A percentile compares a stretch with the other conserved stretches of the same genome.
Conservation (phyloP, 2,888 invertebrate species). For the Teleiodes luculella region DNA sequence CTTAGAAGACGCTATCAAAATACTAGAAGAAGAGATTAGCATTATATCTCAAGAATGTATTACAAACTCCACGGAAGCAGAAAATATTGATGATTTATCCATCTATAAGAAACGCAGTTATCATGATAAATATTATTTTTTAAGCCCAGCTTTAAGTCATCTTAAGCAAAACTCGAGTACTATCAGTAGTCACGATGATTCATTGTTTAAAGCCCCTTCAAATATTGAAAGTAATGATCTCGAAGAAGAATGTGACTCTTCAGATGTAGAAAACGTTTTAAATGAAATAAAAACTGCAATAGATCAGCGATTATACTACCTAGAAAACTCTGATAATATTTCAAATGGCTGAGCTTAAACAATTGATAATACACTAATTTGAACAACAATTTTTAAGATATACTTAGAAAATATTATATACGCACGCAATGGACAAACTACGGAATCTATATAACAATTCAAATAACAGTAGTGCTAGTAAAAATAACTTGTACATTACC, state of each 20-base stretch:
- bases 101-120: background rate
- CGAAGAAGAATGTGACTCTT: background rate
- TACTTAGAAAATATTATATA: background rate
- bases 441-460: too few species aligned
- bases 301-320: background rate
- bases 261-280: background rate
- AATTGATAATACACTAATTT: background rate
- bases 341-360: background rate
- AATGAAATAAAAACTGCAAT: background rate
- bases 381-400: too few species aligned
- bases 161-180: background rate
- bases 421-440: background rate
- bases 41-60: background rate
- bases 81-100: background rate
- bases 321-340: background rate
- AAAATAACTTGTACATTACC: too few species aligned
- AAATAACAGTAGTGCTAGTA: too few species aligned
- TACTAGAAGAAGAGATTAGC: background rate
- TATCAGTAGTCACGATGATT: background rate
- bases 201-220: background rate
- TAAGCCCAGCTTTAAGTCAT: background rate
- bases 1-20: slow-evolving; percentile 42
- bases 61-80: background rate
- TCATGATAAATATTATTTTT: background rate
- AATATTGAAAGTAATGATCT: background rate